These are phyloP conservation scores for Leuciscus idus DNA, from an alignment of 2,113 vertebrate genomes.

Conservation along the genomic window DNA sequence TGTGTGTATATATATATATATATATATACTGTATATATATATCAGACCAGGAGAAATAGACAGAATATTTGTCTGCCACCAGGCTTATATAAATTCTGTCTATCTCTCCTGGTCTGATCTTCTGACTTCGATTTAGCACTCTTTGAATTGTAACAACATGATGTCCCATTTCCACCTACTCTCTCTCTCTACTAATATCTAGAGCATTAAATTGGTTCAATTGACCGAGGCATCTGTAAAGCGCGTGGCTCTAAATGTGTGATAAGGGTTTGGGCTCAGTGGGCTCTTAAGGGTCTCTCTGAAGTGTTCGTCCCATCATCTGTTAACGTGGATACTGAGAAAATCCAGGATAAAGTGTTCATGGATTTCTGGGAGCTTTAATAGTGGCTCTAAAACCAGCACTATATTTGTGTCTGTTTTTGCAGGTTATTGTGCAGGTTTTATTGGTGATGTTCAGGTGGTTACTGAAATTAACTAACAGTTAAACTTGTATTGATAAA, in stretches of 20 bases:
- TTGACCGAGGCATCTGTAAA: conserved; percentile 68
- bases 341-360: conserved; percentile 76
- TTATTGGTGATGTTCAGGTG: conserved; percentile 80
- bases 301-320: conserved; percentile 35
- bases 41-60: no score
- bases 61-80: no score
- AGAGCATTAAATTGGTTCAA: conserved; percentile 75
- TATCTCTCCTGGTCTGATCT: conserved; percentile 93
- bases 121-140: conserved; percentile 95
- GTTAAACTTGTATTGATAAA: conserved; percentile 73
- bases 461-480: conserved; percentile 71
- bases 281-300: conserved; percentile 54
- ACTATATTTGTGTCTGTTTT: conserved; percentile 44
- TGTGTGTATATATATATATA: no score
- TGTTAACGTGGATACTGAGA: conserved; percentile 50
- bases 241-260: conserved; percentile 62
- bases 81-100: conserved; percentile 62
- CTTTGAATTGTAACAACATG: conserved; percentile 83
- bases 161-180: conserved; percentile 75
- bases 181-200: conserved; percentile 74
- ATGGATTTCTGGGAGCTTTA: conserved; percentile 73
- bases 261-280: conserved; percentile 73
- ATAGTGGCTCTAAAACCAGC: conserved; percentile 71
- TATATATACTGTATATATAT: no score
- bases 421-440: conserved; percentile 76